phyloP scores from a whole-genome alignment of 2,797 vertebrate species.

The Hypotaenidia philippensis region DNA sequence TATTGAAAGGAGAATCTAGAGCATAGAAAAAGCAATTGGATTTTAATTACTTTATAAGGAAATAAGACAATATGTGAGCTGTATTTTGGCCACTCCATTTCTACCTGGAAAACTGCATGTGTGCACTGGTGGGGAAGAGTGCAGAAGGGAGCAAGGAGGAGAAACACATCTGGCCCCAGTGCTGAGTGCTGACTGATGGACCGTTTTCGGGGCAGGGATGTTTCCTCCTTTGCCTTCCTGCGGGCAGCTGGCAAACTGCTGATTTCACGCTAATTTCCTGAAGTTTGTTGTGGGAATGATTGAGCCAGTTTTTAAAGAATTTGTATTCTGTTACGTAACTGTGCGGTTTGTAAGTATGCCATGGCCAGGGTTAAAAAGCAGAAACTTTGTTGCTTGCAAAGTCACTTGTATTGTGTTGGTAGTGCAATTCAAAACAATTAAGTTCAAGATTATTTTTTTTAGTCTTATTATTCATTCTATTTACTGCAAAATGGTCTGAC shows the following conservation, averaged over 20 bases:
- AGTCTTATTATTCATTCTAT: neutral
- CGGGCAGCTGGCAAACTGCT: neutral
- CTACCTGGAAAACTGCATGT: rapidly evolving
- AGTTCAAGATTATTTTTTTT: neutral
- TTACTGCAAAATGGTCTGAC: neutral
- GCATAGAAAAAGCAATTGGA: neutral
- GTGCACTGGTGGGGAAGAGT: neutral
- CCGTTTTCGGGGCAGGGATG: neutral
- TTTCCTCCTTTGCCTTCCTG: neutral
- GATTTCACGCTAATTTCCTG: neutral
- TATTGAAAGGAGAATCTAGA: neutral
- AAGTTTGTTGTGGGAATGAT: neutral
- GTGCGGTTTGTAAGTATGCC: neutral
- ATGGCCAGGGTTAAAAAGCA: neutral
- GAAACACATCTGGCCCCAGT: neutral
- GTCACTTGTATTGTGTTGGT: neutral
- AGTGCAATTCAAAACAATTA: neutral
- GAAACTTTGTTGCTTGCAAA: neutral
- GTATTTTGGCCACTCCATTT: neutral
- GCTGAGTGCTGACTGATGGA: neutral
- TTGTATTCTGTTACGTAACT: neutral
- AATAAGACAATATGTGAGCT: neutral
- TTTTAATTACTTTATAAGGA: neutral
- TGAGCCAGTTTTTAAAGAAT: neutral
- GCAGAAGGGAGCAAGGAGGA: neutral